phyloP scores from a whole-genome alignment of 2,113 vertebrate genomes.

The Bos indicus region DNA sequence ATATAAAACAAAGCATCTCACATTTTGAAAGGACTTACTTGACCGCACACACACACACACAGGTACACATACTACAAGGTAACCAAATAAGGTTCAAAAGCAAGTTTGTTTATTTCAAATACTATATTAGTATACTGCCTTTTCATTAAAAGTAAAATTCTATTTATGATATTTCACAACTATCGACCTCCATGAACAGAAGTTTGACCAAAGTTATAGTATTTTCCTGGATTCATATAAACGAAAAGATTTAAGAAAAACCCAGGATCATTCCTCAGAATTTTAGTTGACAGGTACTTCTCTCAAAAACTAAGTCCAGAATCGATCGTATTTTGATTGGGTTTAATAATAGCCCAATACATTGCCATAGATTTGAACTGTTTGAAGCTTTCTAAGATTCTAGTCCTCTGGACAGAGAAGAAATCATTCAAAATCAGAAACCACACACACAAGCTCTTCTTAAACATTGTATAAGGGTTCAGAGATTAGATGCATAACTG shows the following conservation, averaged over 20 bases:
- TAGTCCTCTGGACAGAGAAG: background rate
- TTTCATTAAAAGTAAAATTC: background rate
- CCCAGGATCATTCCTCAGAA: background rate
- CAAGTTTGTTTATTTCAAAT: constrained; percentile 26
- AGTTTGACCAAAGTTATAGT: background rate
- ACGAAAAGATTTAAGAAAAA: background rate
- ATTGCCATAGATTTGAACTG: background rate
- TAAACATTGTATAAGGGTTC: background rate
- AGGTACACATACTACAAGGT: accelerated
- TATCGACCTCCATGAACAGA: background rate
- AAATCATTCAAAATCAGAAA: background rate
- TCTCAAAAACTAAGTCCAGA: background rate
- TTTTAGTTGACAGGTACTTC: background rate
- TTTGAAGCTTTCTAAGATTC: background rate
- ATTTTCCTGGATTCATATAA: background rate
- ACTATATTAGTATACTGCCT: background rate
- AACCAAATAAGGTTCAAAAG: background rate
- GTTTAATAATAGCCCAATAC: background rate
- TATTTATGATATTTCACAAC: background rate
- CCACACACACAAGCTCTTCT: background rate
- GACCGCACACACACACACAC: background rate
- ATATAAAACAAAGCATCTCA: constrained; percentile 26
- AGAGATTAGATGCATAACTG: background rate
- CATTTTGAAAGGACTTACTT: background rate
- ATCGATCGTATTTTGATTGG: background rate